A percentile compares a stretch with the other conserved stretches of the same genome.
Conservation (phyloP, 1,140 invertebrate genomes). For the Pseudachorutes palmiensis region DNA sequence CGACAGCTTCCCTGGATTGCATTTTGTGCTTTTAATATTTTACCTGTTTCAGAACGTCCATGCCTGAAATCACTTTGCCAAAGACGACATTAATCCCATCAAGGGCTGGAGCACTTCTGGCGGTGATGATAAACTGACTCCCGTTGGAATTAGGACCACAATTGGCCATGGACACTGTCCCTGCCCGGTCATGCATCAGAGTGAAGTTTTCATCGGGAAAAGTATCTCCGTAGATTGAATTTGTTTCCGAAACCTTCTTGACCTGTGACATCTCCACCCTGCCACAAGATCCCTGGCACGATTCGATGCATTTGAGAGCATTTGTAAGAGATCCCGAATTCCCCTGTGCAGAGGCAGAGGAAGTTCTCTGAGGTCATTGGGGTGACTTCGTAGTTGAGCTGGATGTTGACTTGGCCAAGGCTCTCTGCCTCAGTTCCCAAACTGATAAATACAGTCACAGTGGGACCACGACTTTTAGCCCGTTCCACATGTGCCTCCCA, state of each 20-base stretch:
- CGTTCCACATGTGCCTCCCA: slow-evolving; percentile 14
- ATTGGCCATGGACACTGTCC: slow-evolving; percentile 86
- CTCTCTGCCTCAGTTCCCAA: slow-evolving; percentile 49
- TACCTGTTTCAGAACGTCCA: slow-evolving; percentile 25
- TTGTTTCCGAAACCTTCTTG: slow-evolving; percentile 64
- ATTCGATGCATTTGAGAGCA: slow-evolving; percentile 80
- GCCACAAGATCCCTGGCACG: slow-evolving; percentile 91
- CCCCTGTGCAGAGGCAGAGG: slow-evolving; percentile 82
- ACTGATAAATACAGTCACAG: slow-evolving; percentile 20
- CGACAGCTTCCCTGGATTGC: too few species aligned
- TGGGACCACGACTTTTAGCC: slow-evolving; percentile 19
- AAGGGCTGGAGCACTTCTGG: slow-evolving; percentile 19
- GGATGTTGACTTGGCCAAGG: slow-evolving; percentile 74
- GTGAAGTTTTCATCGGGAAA: slow-evolving; percentile 91
- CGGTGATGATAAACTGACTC: slow-evolving; percentile 34
- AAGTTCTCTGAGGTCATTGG: slow-evolving; percentile 95
- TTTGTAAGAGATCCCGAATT: slow-evolving; percentile 89
- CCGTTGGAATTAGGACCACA: slow-evolving; percentile 52
- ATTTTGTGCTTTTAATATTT: neutral
- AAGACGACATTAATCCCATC: slow-evolving; percentile 33
- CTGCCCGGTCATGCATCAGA: slow-evolving; percentile 77
- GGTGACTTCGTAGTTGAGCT: slow-evolving; percentile 81
- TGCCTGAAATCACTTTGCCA: slow-evolving; percentile 27
- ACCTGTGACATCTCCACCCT: slow-evolving; percentile 93
- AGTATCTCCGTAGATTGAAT: slow-evolving; percentile 90